A percentile compares a stretch with the other conserved stretches of the same genome.
Conservation (phyloP, 1,140 invertebrate species). For the Drosophila punjabiensis region DNA sequence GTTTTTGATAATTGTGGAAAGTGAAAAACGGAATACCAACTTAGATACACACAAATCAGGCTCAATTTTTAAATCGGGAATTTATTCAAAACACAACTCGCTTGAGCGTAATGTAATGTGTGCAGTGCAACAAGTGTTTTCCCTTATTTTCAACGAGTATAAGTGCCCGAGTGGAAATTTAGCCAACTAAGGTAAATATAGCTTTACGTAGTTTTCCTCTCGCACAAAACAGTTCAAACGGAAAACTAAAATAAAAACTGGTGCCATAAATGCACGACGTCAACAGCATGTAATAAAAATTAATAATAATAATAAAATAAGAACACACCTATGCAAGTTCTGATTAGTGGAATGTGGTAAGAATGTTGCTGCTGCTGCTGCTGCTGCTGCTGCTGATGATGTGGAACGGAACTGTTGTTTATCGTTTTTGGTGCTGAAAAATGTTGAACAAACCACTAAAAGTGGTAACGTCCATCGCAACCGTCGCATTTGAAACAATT, state of each 20-base stretch:
- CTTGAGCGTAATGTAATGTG: background rate
- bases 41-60: conserved; percentile 26
- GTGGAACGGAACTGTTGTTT: conserved; percentile 22
- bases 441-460: conserved; percentile 21
- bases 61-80: conserved; percentile 21
- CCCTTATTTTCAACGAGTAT: background rate
- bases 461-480: conserved; percentile 4
- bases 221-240: conserved; percentile 5
- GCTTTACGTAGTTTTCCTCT: conserved; percentile 11
- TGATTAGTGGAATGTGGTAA: conserved; percentile 16
- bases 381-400: conserved; percentile 11
- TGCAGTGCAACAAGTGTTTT: conserved; percentile 11
- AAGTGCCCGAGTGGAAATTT: conserved; percentile 3
- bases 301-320: background rate
- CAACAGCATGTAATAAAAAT: conserved; percentile 3
- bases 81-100: conserved; percentile 4
- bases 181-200: conserved; percentile 6
- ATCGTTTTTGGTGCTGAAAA: conserved; percentile 16
- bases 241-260: conserved; percentile 18
- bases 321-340: conserved; percentile 2
- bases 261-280: conserved; percentile 17
- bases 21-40: conserved; percentile 23
- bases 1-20: conserved; percentile 43
- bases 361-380: conserved; percentile 11
- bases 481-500: conserved; percentile 1